Base-by-base conservation (phyloP, 2,797 vertebrate species). In the Eutrigla gurnardus region DNA sequence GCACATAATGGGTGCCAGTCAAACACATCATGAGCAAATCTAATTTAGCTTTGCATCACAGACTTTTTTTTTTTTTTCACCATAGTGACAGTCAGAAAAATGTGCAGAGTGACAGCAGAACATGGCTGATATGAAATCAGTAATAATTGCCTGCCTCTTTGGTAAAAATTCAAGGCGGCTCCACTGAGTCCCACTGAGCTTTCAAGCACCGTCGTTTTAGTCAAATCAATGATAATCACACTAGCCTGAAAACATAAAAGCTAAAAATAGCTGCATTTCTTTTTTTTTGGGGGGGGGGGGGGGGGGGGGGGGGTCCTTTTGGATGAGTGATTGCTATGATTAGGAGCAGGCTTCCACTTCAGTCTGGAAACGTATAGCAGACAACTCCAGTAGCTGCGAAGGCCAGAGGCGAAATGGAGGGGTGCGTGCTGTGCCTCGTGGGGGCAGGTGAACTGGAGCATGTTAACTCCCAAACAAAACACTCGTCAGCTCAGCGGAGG, bases 361-460 rank as follows among this genome's bases (percentile, higher is more conserved):
- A 63, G 75, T 86, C 82, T 70, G 77, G 83, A 86, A 83, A 73
- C 72, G 25, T 25, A 83, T n/a, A 80, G 77, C 84, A 84, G 83
- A 86, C 79, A 82, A 60, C 80, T 83, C 63, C 71, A 77, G 80
- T 77, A 75, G 85, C 81, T 70, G 75, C 82, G 78, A 86, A 82
- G 78, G 83, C 80, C 71, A 68, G 52, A 70, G 58, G 82, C 82
- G 55, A 63, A 81, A 69, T 81, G 74, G 71, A 76, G 89, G 87
- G 81, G 75, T 84, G 83, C 64, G 77, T 17, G 63, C 71, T 65
- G 83, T 14, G 67, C 83, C 92, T 88, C 89, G 35, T 87, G 90
- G 85, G 91, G 86, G 88, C 88, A 88, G 85, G 90, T 92, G 93
- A 93, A 94, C 77, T 92, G 88, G 92, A 92, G 92, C 92, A 83